A percentile compares a stretch with the other conserved stretches of the same genome.
Evolutionary conservation across 2,888 invertebrate species (phyloP).

Genomic region (Phalangium opilio): DNA sequence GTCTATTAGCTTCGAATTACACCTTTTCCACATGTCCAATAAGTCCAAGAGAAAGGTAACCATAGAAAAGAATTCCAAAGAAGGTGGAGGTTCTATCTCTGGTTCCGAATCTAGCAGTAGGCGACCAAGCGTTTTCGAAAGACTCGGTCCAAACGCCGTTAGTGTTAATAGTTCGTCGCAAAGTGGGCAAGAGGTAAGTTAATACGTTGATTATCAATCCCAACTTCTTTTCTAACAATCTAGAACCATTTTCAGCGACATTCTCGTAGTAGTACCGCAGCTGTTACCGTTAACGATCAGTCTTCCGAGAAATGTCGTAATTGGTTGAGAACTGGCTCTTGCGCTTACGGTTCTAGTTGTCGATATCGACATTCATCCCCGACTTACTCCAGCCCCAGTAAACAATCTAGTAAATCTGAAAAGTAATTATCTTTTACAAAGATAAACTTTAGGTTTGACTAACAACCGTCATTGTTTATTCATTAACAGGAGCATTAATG

Average conservation of each 20-base stretch:
- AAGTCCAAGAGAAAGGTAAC: slow-evolving; percentile 17
- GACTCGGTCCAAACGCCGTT: slow-evolving; percentile 40
- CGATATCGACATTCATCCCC: slow-evolving; percentile 14
- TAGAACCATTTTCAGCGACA: not conserved
- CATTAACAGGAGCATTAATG: slow-evolving; percentile 12
- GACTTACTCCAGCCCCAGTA: no score
- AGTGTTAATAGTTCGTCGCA: slow-evolving; percentile 9
- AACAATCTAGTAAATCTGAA: no score
- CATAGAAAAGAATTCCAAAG: slow-evolving; percentile 14
- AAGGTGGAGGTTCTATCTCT: slow-evolving; percentile 6
- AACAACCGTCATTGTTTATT: no score
- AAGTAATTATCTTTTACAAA: no score
- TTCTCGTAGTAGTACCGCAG: no score
- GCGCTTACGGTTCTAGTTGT: slow-evolving; percentile 18
- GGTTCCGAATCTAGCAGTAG: slow-evolving; percentile 9
- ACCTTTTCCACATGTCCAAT: slow-evolving; percentile 8
- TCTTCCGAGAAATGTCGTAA: slow-evolving; percentile 17
- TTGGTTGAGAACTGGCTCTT: slow-evolving; percentile 16
- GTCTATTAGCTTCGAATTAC: no score
- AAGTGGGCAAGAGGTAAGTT: slow-evolving; percentile 7
- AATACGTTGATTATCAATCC: not conserved
- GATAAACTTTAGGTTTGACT: no score
- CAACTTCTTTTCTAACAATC: not conserved
- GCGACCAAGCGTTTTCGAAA: slow-evolving; percentile 66
- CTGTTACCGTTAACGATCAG: not conserved